Evolutionary conservation across 2,797 vertebrate species (phyloP).

Genomic region (Labeo calbasu): DNA sequence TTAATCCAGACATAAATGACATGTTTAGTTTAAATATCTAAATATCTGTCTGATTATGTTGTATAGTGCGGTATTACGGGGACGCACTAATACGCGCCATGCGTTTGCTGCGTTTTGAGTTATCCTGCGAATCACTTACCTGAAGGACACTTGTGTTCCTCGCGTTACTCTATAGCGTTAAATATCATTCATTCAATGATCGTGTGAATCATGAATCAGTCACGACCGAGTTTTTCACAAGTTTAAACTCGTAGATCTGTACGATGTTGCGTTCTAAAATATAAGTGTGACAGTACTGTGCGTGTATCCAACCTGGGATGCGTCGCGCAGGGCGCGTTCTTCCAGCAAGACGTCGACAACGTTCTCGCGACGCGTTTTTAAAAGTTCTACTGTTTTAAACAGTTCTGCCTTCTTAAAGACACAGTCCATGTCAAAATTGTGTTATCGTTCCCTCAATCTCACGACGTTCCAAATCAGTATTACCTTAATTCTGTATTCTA

Average conservation of each 20-base stretch:
- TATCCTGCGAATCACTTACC: background rate
- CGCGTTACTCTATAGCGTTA: background rate
- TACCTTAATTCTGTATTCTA: background rate
- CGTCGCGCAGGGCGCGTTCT: background rate
- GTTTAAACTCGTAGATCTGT: background rate
- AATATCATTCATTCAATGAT: background rate
- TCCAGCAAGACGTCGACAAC: background rate
- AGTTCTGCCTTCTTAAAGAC: background rate
- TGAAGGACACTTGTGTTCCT: background rate
- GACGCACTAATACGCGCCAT: background rate
- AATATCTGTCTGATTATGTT: slow-evolving; percentile 1
- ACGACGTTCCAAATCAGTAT: background rate
- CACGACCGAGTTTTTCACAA: background rate
- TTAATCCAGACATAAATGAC: background rate
- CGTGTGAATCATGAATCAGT: background rate
- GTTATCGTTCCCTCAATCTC: background rate
- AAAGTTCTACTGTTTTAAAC: slow-evolving; percentile 8
- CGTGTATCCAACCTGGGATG: background rate
- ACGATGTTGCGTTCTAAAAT: background rate
- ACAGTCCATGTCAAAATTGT: background rate
- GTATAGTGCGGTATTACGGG: background rate
- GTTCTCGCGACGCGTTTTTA: background rate
- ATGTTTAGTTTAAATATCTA: background rate
- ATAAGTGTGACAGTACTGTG: background rate
- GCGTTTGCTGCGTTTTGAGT: slow-evolving; percentile 4